Conservation (phyloP, 2,113 vertebrate species). For the Ophthalmolycus amberensis region DNA sequence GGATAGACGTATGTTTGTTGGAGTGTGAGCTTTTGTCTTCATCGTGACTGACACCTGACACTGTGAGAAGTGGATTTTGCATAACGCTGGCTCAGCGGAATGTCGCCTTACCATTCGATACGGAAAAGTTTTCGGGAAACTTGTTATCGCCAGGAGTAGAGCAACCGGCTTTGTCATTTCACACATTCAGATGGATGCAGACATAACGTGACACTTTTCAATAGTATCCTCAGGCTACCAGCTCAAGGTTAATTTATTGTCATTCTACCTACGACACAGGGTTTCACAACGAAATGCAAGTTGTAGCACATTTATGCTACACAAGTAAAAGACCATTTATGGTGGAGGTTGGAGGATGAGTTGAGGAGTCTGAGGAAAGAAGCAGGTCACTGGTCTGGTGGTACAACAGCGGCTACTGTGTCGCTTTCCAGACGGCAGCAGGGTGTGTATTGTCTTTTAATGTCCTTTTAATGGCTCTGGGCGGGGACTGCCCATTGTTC, state of each 20-base stretch:
- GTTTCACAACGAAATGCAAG: not conserved
- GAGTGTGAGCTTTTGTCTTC: slow-evolving; percentile 31
- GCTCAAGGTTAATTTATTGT: not conserved
- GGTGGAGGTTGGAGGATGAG: not conserved
- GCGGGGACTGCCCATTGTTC: not conserved
- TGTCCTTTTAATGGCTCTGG: not conserved
- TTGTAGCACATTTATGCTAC: not conserved
- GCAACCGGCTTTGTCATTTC: not conserved
- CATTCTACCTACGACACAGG: not conserved
- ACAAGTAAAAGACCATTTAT: not conserved
- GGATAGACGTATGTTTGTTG: not conserved
- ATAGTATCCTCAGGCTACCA: not conserved
- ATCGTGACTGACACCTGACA: slow-evolving; percentile 46
- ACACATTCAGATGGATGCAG: slow-evolving; percentile 9
- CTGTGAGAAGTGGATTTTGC: slow-evolving; percentile 10
- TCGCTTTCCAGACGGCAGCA: not conserved
- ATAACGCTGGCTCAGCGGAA: slow-evolving; percentile 29
- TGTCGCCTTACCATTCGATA: slow-evolving; percentile 1
- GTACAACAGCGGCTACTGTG: not conserved
- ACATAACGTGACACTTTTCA: not conserved
- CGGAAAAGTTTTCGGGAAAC: slow-evolving; percentile 4
- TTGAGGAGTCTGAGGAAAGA: not conserved
- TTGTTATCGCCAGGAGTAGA: not conserved
- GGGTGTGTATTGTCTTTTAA: not conserved
- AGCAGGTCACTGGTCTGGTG: not conserved